Conservation (phyloP, 2,797 vertebrate genomes). For the Typhlichthys eigenmanni region DNA sequence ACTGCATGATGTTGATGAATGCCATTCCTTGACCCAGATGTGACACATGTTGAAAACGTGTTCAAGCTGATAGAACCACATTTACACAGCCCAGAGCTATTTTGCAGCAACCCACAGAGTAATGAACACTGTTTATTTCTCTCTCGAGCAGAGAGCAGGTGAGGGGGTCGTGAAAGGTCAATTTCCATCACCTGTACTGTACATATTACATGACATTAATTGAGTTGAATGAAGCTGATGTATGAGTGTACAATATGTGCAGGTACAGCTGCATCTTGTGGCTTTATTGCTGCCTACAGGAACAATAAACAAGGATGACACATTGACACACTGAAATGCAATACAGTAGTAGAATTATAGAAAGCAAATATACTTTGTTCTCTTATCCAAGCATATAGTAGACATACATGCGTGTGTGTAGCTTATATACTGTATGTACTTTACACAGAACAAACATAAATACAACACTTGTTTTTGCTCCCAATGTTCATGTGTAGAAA, state of each 20-base stretch:
- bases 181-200: constrained; percentile 7
- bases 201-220: not conserved
- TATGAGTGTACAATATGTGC: constrained; percentile 7
- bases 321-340: constrained; percentile 6
- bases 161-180: constrained; percentile 49
- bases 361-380: too few relatives aligned
- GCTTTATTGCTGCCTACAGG: constrained; percentile 34
- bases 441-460: too few relatives aligned
- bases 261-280: constrained; percentile 22
- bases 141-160: constrained; percentile 35
- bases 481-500: too few relatives aligned
- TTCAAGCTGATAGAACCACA: constrained; percentile 56
- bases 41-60: not conserved
- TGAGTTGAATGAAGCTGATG: constrained; percentile 31
- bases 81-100: constrained; percentile 48
- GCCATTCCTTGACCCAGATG: constrained; percentile 34
- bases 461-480: too few relatives aligned
- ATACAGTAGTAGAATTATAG: constrained; percentile 21
- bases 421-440: too few relatives aligned
- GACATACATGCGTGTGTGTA: too few relatives aligned
- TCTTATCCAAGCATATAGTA: too few relatives aligned
- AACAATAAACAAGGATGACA: constrained; percentile 18
- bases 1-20: constrained; percentile 59
- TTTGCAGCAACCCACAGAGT: constrained; percentile 20
- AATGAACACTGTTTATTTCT: constrained; percentile 52